Base-by-base conservation (phyloP, 2,888 invertebrate species). In the Marronus borbonicus region DNA sequence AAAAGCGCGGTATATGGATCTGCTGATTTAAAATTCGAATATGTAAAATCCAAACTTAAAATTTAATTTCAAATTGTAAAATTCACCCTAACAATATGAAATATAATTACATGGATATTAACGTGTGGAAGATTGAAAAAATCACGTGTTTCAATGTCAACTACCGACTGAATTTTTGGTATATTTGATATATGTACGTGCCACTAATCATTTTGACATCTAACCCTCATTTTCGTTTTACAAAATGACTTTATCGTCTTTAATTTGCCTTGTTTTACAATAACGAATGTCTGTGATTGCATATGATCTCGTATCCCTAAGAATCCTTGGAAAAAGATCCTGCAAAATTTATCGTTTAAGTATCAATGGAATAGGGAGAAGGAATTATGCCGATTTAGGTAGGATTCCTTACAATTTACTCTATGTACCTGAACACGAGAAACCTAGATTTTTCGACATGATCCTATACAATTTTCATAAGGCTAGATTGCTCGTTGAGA, bases 381-480 rank as follows among this genome's bases (percentile, higher is more conserved):
- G 79, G 36, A 65, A n/a, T 24, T 66, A 74, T 24, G 68, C 72
- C 44, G 79, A 76, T 39, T 49, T 77, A 14, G 75, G 74, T 17
- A 66, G 60, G 36, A 79, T 79, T 8, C 79, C 79, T 5, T 76
- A 70, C 5, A 64, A 76, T n/a, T 39, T 79, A 17, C 44, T 68
- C 2, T 55, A 72, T 17, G 72, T 79, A 12, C 62, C 74, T 0
- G 77, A 69, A 3, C 44, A 66, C 20, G 64, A 72, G 20, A 84
- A 92, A 82, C 92, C 93, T 0, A 89, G 89, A 62, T 93, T 93
- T 84, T 90, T 88, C 83, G 87, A 89, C 78, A 93, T 93, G 93
- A 93, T 94, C 39, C 93, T 93, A 83, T 92, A 91, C 84, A 94
- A 92, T 87, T 94, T 92, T 85, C 93, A 94, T 85, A 89, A 90